Percentiles rank a stretch among this genome's conserved stretches.
phyloP scores from a whole-genome alignment of 2,113 vertebrate genomes.

The Marmota flaviventris region DNA sequence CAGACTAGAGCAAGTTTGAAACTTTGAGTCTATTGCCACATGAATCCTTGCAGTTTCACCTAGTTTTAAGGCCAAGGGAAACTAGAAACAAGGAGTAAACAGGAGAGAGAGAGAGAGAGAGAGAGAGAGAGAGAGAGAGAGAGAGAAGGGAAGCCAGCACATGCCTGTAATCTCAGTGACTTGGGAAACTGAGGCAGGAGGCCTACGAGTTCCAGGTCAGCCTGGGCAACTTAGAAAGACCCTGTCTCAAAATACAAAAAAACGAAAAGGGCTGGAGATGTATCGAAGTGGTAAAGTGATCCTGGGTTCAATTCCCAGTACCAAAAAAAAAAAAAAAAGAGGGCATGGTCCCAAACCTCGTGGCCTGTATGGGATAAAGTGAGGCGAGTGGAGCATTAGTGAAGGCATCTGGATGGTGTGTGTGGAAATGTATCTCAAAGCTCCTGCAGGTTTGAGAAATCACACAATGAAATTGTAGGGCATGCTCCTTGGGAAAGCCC shows the following conservation, averaged over 20 bases:
- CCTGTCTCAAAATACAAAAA: background rate
- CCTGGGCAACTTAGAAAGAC: too few species aligned
- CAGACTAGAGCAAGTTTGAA: background rate
- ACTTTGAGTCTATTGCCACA: background rate
- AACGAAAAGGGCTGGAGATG: too few species aligned
- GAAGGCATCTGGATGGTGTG: background rate
- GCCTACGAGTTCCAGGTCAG: too few species aligned
- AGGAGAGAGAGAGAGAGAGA: background rate
- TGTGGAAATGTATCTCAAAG: background rate
- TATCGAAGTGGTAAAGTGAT: too few species aligned
- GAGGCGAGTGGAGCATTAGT: background rate
- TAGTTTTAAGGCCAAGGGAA: conserved; percentile 2
- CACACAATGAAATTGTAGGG: background rate
- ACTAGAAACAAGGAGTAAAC: background rate
- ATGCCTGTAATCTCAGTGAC: too few species aligned
- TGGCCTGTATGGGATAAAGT: too few species aligned
- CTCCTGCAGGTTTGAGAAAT: background rate
- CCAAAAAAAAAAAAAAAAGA: too few species aligned
- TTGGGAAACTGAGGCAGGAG: too few species aligned
- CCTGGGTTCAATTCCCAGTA: too few species aligned
- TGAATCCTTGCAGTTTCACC: background rate
- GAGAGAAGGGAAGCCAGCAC: too few species aligned
- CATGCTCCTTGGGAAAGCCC: background rate
- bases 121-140: too few species aligned
- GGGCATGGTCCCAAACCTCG: background rate